Evolutionary conservation across 2,888 invertebrate species (phyloP), one percentile per base, ranked within the genome.

Genomic region (Coleophora flavipennella): DNA sequence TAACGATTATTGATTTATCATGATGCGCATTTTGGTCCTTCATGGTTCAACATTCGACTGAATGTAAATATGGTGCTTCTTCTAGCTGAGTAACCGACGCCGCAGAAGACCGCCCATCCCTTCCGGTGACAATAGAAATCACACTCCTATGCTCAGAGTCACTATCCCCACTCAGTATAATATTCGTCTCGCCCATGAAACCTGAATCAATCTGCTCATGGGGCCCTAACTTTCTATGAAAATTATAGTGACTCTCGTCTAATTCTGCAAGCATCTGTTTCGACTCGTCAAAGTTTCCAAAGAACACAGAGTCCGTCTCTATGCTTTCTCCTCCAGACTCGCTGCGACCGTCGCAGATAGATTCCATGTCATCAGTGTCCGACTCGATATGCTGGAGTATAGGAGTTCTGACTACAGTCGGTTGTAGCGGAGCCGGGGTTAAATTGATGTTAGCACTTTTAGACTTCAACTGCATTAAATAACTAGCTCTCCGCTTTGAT

Each of bases 261-360:
- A 84, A 60, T 43, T 81, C 81, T 13, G 73, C 73, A 8, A 78
- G 66, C 48, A 83, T 61, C 49, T 80, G 74, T 38, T 79, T 80
- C 0, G 83, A 69, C 42, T 84, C 83, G 33, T 83, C 79, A 52
- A 90, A 89, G 63, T 91, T 91, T 6, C 92, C 93, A 58, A 93
- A 94, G 62, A 94, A 92, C 9, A 94, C 94, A 9, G 94, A 94
- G 71, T 94, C 93, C 0, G 94, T 94, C 59, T 93, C 94, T 2
- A 94, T 87, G 69, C 94, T 94, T 63, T 94, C 94, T 1, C 92
- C 94, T 0, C 94, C 94, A 14, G 94, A 94, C 67, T 94, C 94
- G 62, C 94, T 93, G 48, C 91, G 89, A 8, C 91, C 94, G 52
- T 93, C 93, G 34, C 90, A 90, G 38, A 91, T 78, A 20, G 91